Evolutionary conservation across 2,888 invertebrate genomes (phyloP).

Genomic region (Diarsia dahlii): DNA sequence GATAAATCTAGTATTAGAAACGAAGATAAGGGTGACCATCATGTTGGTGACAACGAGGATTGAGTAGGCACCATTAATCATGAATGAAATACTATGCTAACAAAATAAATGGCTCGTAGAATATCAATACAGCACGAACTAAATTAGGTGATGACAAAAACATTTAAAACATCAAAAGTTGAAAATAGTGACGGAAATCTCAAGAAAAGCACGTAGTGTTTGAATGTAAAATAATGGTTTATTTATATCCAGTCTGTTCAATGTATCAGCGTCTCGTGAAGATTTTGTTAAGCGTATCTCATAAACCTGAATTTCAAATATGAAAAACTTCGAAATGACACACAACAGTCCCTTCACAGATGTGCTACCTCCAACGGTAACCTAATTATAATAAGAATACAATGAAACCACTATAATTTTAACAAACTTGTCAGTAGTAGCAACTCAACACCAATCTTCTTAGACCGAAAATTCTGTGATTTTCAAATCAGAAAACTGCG

Average conservation of each 20-base stretch:
- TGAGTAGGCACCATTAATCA: not conserved
- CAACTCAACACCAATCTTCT: not conserved
- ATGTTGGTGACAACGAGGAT: slow-evolving; percentile 1
- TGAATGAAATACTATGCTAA: not conserved
- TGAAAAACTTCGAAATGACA: not conserved
- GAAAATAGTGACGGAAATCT: slow-evolving; percentile 24
- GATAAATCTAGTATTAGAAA: slow-evolving; percentile 64
- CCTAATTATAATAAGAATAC: not conserved
- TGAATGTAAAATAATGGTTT: not conserved
- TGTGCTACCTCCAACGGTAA: not conserved
- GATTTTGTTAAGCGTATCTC: not conserved
- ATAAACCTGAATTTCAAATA: not conserved
- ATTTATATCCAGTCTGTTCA: slow-evolving; percentile 1
- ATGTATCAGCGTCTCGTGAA: not conserved
- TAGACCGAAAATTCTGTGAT: not conserved
- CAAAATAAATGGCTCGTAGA: not conserved
- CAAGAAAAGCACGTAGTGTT: slow-evolving; percentile 32
- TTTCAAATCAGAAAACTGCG: not conserved
- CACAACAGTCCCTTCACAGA: not conserved
- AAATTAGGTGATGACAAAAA: slow-evolving; percentile 13
- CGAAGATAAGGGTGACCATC: slow-evolving; percentile 44
- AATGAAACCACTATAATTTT: not conserved
- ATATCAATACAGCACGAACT: not conserved
- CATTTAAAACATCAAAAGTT: slow-evolving; percentile 6
- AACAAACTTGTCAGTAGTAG: not conserved